Percentiles rank a stretch among this genome's conserved stretches.
These are phyloP conservation scores for Epizoanthus illoricatus DNA, from an alignment of 92 coral and sea anemone species.

Conservation along the genomic window DNA sequence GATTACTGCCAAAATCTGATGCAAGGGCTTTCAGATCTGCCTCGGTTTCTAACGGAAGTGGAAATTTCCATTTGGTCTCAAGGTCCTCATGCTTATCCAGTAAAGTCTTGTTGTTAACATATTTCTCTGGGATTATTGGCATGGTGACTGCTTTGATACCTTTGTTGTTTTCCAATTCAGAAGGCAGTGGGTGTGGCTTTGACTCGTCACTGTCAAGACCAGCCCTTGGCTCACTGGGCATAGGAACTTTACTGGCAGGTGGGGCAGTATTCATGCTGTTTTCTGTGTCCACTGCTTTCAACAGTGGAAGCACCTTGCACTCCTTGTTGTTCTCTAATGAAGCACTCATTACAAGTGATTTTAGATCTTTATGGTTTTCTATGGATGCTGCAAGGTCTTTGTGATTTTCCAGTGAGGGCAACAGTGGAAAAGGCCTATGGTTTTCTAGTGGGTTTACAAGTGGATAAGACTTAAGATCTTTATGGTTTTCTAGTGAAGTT, in stretches of 20 bases:
- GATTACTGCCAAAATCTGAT: background rate
- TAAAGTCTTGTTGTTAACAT: background rate
- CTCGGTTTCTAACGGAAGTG: background rate
- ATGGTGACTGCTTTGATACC: background rate
- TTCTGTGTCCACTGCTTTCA: background rate
- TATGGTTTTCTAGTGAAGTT: background rate
- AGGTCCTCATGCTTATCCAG: background rate
- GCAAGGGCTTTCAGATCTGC: background rate
- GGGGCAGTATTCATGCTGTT: background rate
- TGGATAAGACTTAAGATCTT: background rate
- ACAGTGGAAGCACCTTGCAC: background rate
- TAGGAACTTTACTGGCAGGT: too few relatives aligned
- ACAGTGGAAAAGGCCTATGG: background rate
- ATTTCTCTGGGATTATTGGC: constrained; percentile 22
- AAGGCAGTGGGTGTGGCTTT: background rate
- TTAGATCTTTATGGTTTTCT: background rate
- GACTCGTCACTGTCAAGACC: background rate
- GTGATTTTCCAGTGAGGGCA: background rate
- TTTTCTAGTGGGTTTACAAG: background rate
- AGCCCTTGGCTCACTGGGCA: too few relatives aligned
- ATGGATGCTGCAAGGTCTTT: background rate
- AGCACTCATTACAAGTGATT: background rate
- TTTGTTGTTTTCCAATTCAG: background rate
- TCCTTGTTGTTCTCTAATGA: background rate
- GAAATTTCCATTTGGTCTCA: constrained; percentile 6